Percentiles rank a stretch among this genome's conserved stretches.
Conservation (phyloP, 2,797 vertebrate genomes). For the Platyrinchus mystaceus region DNA sequence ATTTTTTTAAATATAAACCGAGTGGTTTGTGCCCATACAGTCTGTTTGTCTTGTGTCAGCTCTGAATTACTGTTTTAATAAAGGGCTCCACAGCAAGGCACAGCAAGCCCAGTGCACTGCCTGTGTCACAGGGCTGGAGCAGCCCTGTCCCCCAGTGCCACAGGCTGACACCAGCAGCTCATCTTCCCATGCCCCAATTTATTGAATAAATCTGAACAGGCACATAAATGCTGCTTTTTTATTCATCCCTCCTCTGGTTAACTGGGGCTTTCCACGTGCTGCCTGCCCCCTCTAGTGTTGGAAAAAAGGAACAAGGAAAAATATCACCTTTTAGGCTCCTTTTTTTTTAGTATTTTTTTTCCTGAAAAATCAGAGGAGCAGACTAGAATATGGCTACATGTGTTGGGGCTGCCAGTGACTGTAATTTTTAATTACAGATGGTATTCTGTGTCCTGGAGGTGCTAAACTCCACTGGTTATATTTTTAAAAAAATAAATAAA, state of each 20-base stretch:
- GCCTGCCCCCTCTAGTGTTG: conserved; percentile 49
- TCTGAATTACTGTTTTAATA: not conserved
- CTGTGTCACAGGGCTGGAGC: not conserved
- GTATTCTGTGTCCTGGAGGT: not conserved
- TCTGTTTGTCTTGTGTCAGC: not conserved
- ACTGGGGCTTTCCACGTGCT: not conserved
- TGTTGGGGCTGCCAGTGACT: accelerated
- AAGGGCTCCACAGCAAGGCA: not conserved
- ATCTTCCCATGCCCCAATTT: conserved; percentile 1
- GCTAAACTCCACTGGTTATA: not conserved
- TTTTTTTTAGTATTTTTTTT: not conserved
- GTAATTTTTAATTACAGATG: not conserved
- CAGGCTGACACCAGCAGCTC: conserved; percentile 11
- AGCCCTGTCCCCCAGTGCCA: not conserved
- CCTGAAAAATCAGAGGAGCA: not conserved
- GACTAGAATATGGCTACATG: not conserved
- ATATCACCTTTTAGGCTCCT: accelerated
- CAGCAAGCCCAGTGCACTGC: not conserved
- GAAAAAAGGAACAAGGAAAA: not conserved
- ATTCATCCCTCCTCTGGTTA: not conserved
- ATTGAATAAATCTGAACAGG: not conserved
- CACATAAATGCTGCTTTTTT: not conserved
- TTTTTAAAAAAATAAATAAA: not conserved
- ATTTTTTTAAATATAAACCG: not conserved
- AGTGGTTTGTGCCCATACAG: not conserved